These are phyloP conservation scores for Drosophila kambysellisi DNA, from an alignment of 2,888 invertebrate species.

Conservation along the genomic window DNA sequence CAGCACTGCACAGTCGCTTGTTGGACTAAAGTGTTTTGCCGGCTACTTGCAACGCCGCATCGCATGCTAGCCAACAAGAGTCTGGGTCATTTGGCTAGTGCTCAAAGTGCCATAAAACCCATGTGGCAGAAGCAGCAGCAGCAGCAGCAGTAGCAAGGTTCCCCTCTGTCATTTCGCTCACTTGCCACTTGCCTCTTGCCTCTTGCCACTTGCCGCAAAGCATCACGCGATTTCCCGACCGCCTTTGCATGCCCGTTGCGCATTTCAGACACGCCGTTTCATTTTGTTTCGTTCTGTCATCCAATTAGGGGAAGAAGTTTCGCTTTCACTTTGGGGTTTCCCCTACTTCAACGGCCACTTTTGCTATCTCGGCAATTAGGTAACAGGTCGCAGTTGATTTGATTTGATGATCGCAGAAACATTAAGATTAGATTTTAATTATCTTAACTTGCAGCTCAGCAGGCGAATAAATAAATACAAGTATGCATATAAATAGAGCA, in stretches of 20 bases:
- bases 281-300: constrained; percentile 43
- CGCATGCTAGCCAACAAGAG: constrained; percentile 60
- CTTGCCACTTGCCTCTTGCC: constrained; percentile 15
- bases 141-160: not conserved
- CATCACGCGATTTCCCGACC: constrained; percentile 57
- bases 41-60: constrained; percentile 43
- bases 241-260: constrained; percentile 45
- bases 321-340: constrained; percentile 32
- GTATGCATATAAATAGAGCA: not conserved
- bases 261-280: constrained; percentile 48
- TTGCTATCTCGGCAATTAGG: constrained; percentile 32
- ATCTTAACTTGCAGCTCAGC: not conserved
- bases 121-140: constrained; percentile 13
- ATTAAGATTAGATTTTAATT: constrained; percentile 31
- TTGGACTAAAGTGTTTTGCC: constrained; percentile 65
- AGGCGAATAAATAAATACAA: not conserved
- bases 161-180: constrained; percentile 1
- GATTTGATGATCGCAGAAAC: constrained; percentile 11
- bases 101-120: constrained; percentile 54
- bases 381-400: constrained; percentile 45
- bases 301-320: constrained; percentile 55
- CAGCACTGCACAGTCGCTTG: constrained; percentile 7
- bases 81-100: constrained; percentile 68
- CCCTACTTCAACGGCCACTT: not conserved
- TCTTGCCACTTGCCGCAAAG: constrained; percentile 34